Evolutionary conservation across 1,140 invertebrate genomes (phyloP).

Genomic region (Lepidurus couesii): DNA sequence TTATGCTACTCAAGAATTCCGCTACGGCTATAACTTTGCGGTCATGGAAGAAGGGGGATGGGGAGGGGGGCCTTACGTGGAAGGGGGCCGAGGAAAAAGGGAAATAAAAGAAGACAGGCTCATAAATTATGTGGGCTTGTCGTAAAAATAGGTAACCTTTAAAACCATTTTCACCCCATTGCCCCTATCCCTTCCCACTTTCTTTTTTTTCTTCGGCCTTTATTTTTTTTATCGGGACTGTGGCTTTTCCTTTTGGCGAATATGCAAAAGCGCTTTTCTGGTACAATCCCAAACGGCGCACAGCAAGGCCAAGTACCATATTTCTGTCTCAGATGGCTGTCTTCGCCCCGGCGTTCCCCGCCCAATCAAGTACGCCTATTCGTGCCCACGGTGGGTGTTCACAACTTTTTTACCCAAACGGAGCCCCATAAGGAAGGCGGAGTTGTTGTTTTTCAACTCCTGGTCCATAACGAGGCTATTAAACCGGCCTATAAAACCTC

Average conservation of each 20-base stretch:
- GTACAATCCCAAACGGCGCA: neutral
- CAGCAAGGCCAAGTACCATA: neutral
- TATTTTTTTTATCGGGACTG: neutral
- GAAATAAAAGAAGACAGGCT: constrained; percentile 15
- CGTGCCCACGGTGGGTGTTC: neutral
- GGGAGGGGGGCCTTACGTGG: neutral
- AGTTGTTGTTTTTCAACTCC: constrained; percentile 14
- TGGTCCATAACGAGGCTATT: constrained; percentile 12
- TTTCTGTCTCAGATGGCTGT: constrained; percentile 15
- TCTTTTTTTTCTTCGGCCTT: neutral
- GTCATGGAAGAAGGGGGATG: constrained; percentile 5
- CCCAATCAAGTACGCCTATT: neutral
- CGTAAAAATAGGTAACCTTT: constrained; percentile 22
- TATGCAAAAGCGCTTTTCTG: neutral
- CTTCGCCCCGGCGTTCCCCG: neutral
- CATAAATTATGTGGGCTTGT: constrained; percentile 12
- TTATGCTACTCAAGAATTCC: constrained; percentile 19
- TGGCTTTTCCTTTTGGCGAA: neutral
- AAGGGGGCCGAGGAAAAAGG: neutral
- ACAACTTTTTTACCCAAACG: neutral
- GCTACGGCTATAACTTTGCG: constrained; percentile 21
- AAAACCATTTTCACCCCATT: constrained; percentile 22
- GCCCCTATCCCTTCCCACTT: neutral
- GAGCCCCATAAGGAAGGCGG: neutral
- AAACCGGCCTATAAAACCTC: constrained; percentile 16